Percentiles rank a stretch among this genome's conserved stretches.
Conservation (phyloP, 1,140 invertebrate genomes). For the Hylyphantes graminicola region DNA sequence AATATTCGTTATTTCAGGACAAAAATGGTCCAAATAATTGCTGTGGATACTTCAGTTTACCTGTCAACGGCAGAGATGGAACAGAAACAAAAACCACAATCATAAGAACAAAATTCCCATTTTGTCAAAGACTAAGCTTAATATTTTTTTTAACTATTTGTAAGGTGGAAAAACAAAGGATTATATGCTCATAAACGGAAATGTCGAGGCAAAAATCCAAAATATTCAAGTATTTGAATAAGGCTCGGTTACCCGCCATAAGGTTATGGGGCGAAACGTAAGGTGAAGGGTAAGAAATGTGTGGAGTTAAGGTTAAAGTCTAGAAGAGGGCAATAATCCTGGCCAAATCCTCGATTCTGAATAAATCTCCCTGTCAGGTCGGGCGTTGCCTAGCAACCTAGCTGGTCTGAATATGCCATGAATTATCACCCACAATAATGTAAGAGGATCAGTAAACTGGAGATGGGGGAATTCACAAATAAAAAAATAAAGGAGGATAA, state of each 20-base stretch:
- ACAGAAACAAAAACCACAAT: too few relatives aligned
- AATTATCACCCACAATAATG: slow-evolving; percentile 60
- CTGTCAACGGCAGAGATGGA: too few relatives aligned
- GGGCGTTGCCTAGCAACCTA: slow-evolving; percentile 51
- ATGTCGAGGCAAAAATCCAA: too few relatives aligned
- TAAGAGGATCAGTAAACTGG: slow-evolving; percentile 56
- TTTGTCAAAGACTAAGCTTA: too few relatives aligned
- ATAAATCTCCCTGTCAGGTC: slow-evolving; percentile 60
- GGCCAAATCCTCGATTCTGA: slow-evolving; percentile 41
- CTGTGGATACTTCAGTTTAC: too few relatives aligned
- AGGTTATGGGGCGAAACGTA: background rate
- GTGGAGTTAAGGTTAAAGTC: slow-evolving; percentile 45
- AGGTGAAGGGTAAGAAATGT: slow-evolving; percentile 2
- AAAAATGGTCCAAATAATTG: too few relatives aligned
- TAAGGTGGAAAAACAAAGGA: too few relatives aligned
- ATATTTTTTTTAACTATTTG: background rate
- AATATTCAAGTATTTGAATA: too few relatives aligned
- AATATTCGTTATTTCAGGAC: too few relatives aligned
- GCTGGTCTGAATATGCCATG: slow-evolving; percentile 57
- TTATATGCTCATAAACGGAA: too few relatives aligned
- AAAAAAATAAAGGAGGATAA: slow-evolving; percentile 53
- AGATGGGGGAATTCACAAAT: slow-evolving; percentile 48
- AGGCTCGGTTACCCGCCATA: too few relatives aligned
- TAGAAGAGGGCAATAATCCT: slow-evolving; percentile 49
- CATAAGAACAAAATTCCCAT: too few relatives aligned